Evolutionary conservation across 2,797 vertebrate genomes (phyloP), one percentile per base, ranked within the genome.

Genomic region (Arnoldichthys spilopterus): DNA sequence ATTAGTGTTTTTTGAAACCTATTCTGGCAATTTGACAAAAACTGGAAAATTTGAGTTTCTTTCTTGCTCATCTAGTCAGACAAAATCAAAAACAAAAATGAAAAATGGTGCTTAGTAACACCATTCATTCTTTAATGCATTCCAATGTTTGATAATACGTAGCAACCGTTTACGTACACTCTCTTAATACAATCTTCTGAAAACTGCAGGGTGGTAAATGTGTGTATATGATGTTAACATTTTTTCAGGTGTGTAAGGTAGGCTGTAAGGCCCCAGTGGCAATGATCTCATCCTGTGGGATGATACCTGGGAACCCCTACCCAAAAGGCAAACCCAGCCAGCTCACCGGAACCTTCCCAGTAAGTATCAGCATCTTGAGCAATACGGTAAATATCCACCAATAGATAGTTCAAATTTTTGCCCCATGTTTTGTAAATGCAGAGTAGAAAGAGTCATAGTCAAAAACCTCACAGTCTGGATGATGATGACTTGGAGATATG

Each of bases 251-350:
- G 84, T 96, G 95, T 84, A 99, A 98, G 84, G 95, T 94, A 1
- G 98, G 98, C 76, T 99, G 97, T 88, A 98, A 98, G 91, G 98
- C 98, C 85, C 98, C 98, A 69, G 95, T 98, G 79, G 97, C 97
- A 56, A 98, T 98, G 97, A 97, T 98, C 85, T 98, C 97, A 51
- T 99, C 98, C 3, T 99, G 98, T 89, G 98, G 98, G 76, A 98
- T 98, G 87, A 98, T 98, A 81, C 97, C 97, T 82, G 98, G 98
- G 84, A 99, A 99, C 85, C 98, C 98, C 18, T 99, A 99, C 84
- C 98, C 98, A 67, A 98, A 99, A 93, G 98, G 98, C 54, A 96
- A 94, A 90, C 98, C 98, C 63, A 99, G 98, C 84, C 94, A 96
- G 79, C 92, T 97, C 86, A 96, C 95, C 85, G 98, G 98, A 77